Conservation (phyloP, 2,797 vertebrate genomes). For the Geotria australis region DNA sequence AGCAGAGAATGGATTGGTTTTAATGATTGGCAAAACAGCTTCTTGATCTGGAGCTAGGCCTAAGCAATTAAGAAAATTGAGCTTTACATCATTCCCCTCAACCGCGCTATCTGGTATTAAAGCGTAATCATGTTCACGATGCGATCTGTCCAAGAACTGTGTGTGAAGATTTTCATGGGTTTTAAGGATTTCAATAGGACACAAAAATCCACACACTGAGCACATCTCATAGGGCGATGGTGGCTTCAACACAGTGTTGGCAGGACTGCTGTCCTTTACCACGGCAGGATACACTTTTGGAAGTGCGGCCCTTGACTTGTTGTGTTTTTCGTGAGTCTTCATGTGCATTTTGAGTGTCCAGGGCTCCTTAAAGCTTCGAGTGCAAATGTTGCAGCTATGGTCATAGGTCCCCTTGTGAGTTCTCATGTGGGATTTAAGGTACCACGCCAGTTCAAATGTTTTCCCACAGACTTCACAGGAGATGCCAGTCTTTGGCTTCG, state of each 20-base stretch:
- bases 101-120: too few relatives aligned
- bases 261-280: neutral
- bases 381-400: neutral
- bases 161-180: too few relatives aligned
- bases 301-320: neutral
- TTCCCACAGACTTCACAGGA: neutral
- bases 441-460: neutral
- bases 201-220: neutral
- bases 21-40: too few relatives aligned
- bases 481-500: too few relatives aligned
- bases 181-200: too few relatives aligned
- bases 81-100: too few relatives aligned
- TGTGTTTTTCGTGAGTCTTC: neutral
- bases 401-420: neutral
- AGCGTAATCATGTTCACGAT: too few relatives aligned
- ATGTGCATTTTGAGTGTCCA: neutral
- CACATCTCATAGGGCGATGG: neutral
- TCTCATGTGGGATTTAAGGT: neutral
- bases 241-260: neutral
- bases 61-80: too few relatives aligned
- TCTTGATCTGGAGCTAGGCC: too few relatives aligned
- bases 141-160: too few relatives aligned
- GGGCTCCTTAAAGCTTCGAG: neutral
- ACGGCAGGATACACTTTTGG: neutral
- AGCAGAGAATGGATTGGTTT: too few relatives aligned